Evolutionary conservation across 2,888 invertebrate genomes (phyloP).

Genomic region (Pedicia rivosa): DNA sequence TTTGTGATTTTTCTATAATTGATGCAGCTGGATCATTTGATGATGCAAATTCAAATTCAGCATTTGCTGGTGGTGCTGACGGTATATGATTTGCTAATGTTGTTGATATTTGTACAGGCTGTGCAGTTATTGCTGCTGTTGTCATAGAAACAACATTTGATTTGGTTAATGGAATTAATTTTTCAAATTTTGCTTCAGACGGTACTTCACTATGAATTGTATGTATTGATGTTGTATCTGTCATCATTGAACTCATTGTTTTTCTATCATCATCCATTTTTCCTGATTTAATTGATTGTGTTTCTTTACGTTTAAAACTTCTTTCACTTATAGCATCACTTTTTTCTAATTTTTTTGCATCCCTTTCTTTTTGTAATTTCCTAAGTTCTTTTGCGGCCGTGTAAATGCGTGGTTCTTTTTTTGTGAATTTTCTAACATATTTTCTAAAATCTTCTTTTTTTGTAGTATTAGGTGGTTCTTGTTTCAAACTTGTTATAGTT

Average conservation of each 20-base stretch:
- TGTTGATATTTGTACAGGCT: conserved; percentile 37
- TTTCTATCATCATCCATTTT: conserved; percentile 8
- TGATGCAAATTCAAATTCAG: conserved; percentile 35
- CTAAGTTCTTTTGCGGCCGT: not conserved
- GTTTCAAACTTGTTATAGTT: conserved; percentile 23
- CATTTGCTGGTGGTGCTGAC: conserved; percentile 29
- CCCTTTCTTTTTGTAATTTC: conserved; percentile 6
- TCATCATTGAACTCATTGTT: not conserved
- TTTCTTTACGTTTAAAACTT: conserved; percentile 13
- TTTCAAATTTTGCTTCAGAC: conserved; percentile 10
- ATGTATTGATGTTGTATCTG: conserved; percentile 3
- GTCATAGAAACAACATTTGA: conserved; percentile 36
- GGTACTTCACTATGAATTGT: no score
- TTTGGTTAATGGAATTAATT: conserved; percentile 17
- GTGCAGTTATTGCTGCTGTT: conserved; percentile 39
- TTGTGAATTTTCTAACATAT: not conserved
- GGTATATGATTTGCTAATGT: conserved; percentile 38
- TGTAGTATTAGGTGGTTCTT: conserved; percentile 4
- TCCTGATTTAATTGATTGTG: conserved; percentile 9
- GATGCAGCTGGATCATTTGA: not conserved
- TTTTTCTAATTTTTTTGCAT: conserved; percentile 6
- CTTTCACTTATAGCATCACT: conserved; percentile 14
- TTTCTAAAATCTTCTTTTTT: not conserved
- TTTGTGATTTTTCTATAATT: conserved; percentile 24
- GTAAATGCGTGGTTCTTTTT: conserved; percentile 13